Percentiles rank a stretch among this genome's conserved stretches.
Conservation (phyloP, 1,140 invertebrate species). For the Monochamus saltuarius region DNA sequence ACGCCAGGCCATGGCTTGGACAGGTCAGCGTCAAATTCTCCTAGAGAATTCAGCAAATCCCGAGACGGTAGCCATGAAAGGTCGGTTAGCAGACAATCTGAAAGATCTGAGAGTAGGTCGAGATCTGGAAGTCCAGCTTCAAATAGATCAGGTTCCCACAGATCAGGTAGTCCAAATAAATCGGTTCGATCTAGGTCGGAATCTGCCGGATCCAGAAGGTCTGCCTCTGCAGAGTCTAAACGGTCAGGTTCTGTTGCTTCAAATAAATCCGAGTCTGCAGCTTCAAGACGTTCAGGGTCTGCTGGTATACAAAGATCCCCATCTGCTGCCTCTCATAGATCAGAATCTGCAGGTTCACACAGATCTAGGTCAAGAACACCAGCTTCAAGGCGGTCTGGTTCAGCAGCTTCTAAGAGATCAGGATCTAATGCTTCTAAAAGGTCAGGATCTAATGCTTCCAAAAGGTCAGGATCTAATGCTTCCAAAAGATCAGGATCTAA, state of each 20-base stretch:
- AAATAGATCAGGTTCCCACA: constrained; percentile 21
- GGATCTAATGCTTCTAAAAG: constrained; percentile 42
- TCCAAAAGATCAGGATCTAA: constrained; percentile 26
- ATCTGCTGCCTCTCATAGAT: constrained; percentile 27
- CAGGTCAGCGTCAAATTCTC: constrained; percentile 25
- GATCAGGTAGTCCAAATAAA: constrained; percentile 19
- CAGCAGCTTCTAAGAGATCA: constrained; percentile 40
- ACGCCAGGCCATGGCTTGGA: constrained; percentile 26
- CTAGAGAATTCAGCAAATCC: constrained; percentile 9
- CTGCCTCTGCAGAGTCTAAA: constrained; percentile 38
- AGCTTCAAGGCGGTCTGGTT: constrained; percentile 35
- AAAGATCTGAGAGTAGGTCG: constrained; percentile 29
- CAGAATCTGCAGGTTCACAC: constrained; percentile 47
- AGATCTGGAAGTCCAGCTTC: constrained; percentile 28
- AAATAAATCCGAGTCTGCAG: constrained; percentile 34
- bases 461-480: constrained; percentile 17
- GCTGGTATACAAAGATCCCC: constrained; percentile 37
- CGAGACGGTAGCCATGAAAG: not conserved
- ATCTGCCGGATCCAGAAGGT: constrained; percentile 30
- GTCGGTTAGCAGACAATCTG: constrained; percentile 15
- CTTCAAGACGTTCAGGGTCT: constrained; percentile 30
- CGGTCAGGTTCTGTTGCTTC: constrained; percentile 29
- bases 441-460: constrained; percentile 41
- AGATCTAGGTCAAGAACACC: constrained; percentile 30
- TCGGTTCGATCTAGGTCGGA: constrained; percentile 29